Conservation (phyloP, 2,797 vertebrate species). For the Melanogrammus aeglefinus region DNA sequence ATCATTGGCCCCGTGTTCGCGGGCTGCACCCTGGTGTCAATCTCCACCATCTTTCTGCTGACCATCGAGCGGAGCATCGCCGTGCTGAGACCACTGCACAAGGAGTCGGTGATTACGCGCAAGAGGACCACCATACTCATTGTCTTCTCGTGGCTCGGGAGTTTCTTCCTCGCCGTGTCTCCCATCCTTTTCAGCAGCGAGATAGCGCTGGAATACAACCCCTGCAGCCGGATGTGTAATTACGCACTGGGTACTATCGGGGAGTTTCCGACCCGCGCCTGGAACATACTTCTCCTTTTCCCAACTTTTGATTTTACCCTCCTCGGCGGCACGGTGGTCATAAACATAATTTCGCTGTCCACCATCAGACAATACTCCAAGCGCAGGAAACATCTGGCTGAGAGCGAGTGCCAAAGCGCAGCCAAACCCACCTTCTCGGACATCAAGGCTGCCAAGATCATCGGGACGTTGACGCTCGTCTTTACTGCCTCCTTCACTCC, state of each 20-base stretch:
- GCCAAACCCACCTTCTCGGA: conserved; percentile 75
- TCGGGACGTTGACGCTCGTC: conserved; percentile 74
- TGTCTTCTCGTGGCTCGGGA: conserved; percentile 72
- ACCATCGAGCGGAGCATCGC: conserved; percentile 77
- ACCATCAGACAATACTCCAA: conserved; percentile 74
- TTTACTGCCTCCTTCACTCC: conserved; percentile 78
- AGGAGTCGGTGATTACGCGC: conserved; percentile 74
- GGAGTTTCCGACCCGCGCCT: conserved; percentile 61
- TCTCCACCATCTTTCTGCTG: conserved; percentile 77
- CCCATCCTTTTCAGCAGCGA: conserved; percentile 73
- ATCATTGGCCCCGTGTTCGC: conserved; percentile 77
- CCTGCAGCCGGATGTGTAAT: conserved; percentile 81
- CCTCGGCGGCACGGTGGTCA: conserved; percentile 67
- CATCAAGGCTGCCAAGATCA: conserved; percentile 80
- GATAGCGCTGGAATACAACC: conserved; percentile 76
- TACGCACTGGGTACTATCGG: conserved; percentile 62
- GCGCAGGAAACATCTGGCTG: conserved; percentile 69
- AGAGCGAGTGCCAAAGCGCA: conserved; percentile 53
- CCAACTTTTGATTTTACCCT: conserved; percentile 75
- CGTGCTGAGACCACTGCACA: conserved; percentile 76
- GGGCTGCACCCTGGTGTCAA: conserved; percentile 79
- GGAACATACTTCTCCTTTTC: conserved; percentile 75
- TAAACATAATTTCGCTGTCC: conserved; percentile 74
- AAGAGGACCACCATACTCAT: conserved; percentile 73
- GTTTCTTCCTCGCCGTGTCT: conserved; percentile 73